Percentiles rank a stretch among this genome's conserved stretches.
Evolutionary conservation across 2,888 invertebrate species (phyloP).

Genomic region (Pammene aurita): DNA sequence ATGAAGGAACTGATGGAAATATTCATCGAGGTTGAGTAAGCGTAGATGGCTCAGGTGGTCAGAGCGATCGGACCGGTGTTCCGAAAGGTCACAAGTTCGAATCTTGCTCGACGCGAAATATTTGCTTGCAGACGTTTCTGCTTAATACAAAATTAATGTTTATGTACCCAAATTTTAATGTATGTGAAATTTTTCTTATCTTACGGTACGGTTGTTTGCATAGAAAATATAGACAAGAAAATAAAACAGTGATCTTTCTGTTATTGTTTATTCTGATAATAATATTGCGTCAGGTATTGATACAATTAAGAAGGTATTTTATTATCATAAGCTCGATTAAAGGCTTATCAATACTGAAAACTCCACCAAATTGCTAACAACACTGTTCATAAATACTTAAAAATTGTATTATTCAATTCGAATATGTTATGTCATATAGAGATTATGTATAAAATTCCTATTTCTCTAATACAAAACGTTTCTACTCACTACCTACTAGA

Average conservation of each 20-base stretch:
- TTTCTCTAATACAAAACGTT: slow-evolving; percentile 25
- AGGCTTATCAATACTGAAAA: slow-evolving; percentile 53
- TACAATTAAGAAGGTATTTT: slow-evolving; percentile 25
- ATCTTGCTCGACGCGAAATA: no score
- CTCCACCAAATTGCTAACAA: slow-evolving; percentile 13
- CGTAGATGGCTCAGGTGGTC: no score
- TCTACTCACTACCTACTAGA: slow-evolving; percentile 25
- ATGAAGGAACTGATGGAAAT: no score
- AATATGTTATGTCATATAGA: background rate
- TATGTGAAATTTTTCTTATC: no score
- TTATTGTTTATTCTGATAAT: slow-evolving; percentile 38
- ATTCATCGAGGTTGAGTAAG: no score
- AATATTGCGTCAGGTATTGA: slow-evolving; percentile 24
- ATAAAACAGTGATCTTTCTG: slow-evolving; percentile 3
- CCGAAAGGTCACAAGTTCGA: no score
- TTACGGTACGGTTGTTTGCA: no score
- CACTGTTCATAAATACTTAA: slow-evolving; percentile 2
- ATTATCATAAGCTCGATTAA: slow-evolving; percentile 60
- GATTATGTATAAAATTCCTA: slow-evolving; percentile 24
- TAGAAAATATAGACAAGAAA: no score
- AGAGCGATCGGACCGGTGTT: no score
- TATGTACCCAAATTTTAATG: no score
- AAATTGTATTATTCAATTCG: slow-evolving; percentile 5
- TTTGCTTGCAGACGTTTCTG: no score
- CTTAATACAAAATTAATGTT: no score